Evolutionary conservation across 2,113 vertebrate species (phyloP).

Genomic region (Sarotherodon lohbergeri): DNA sequence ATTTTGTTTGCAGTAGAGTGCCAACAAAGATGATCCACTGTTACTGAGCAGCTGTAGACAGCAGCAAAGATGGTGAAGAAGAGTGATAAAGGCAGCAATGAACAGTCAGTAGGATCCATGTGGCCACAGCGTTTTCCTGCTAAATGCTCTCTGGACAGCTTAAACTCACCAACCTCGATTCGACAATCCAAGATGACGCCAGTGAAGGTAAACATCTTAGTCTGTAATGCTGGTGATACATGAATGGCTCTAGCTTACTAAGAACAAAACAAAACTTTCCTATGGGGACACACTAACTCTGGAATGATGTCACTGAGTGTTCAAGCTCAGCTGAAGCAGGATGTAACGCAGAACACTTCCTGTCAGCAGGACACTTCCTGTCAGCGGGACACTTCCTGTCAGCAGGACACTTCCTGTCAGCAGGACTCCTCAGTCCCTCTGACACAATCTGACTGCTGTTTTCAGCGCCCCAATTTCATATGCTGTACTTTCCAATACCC

Average conservation of each 20-base stretch:
- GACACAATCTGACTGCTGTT: not conserved
- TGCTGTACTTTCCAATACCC: not conserved
- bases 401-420: not conserved
- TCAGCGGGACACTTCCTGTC: not conserved
- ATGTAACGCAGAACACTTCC: not conserved
- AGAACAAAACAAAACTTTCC: not conserved
- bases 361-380: not conserved
- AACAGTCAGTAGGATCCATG: not conserved
- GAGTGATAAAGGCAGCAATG: not conserved
- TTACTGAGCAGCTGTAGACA: not conserved
- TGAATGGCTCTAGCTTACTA: not conserved
- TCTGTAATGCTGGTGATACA: not conserved
- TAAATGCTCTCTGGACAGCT: not conserved
- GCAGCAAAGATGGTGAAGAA: not conserved
- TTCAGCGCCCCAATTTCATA: not conserved
- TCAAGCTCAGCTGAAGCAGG: not conserved
- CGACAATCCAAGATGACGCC: not conserved
- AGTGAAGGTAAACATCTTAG: not conserved
- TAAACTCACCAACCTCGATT: not conserved
- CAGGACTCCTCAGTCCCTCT: not conserved
- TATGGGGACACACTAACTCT: not conserved
- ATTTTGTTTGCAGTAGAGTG: not conserved
- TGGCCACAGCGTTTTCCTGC: not conserved
- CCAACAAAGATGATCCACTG: not conserved
- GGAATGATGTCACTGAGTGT: not conserved